Conservation (phyloP, 1,140 invertebrate species). For the Lasaia peninsularis region DNA sequence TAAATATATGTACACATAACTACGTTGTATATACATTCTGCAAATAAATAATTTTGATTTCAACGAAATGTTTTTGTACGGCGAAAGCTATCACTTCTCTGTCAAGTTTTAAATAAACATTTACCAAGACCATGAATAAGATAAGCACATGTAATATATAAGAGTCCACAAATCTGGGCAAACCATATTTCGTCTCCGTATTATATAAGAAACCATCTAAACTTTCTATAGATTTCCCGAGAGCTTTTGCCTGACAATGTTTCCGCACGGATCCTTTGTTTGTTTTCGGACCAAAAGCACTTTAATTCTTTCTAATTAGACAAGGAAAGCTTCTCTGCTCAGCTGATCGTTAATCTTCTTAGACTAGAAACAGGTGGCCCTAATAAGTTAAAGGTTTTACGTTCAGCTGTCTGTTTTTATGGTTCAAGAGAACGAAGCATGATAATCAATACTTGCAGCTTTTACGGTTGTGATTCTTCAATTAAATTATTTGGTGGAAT, state of each 20-base stretch:
- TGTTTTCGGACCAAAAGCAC: neutral
- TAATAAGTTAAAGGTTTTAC: slow-evolving; percentile 3
- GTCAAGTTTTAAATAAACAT: too few species aligned
- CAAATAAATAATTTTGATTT: too few species aligned
- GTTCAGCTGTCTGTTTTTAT: slow-evolving; percentile 1
- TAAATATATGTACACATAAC: too few species aligned
- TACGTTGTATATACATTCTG: too few species aligned
- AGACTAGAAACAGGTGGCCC: slow-evolving; percentile 1
- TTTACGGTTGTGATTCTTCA: too few species aligned
- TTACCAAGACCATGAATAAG: too few species aligned
- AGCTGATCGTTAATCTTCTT: neutral
- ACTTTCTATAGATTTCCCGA: neutral
- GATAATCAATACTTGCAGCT: too few species aligned
- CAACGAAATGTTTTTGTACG: too few species aligned
- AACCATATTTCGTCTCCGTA: too few species aligned
- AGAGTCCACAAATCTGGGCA: too few species aligned
- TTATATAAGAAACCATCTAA: neutral
- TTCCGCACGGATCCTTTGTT: neutral
- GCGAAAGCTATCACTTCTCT: neutral
- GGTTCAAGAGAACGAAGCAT: neutral
- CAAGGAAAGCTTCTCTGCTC: neutral
- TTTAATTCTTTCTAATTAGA: slow-evolving; percentile 4
- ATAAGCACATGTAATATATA: too few species aligned
- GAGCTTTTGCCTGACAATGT: neutral
- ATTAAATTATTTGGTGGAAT: too few species aligned